A percentile compares a stretch with the other conserved stretches of the same genome.
Conservation (phyloP, 2,888 invertebrate genomes). For the Tipula lateralis region DNA sequence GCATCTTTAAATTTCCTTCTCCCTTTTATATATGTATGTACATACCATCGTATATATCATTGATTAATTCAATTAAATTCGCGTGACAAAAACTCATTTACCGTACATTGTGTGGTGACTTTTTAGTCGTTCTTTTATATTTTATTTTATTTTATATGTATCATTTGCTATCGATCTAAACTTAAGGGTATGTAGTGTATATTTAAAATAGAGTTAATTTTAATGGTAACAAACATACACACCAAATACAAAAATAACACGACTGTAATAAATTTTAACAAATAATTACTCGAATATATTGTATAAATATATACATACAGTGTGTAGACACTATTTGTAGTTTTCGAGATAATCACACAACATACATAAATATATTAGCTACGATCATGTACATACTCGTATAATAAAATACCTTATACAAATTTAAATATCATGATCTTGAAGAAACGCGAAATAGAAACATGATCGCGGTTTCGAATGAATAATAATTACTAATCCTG, state of each 20-base stretch:
- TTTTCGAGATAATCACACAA: background rate
- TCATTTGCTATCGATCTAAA: slow-evolving; percentile 19
- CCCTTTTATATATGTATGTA: too few species aligned
- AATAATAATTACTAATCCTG: background rate
- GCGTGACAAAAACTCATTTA: slow-evolving; percentile 13
- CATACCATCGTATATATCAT: background rate
- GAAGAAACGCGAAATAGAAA: background rate
- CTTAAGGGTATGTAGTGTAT: background rate
- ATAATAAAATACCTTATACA: background rate
- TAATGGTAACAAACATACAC: background rate
- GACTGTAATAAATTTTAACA: slow-evolving; percentile 11
- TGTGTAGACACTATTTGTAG: background rate
- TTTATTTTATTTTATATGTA: background rate
- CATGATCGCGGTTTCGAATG: background rate
- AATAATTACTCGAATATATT: background rate
- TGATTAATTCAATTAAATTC: slow-evolving; percentile 11
- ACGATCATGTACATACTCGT: background rate
- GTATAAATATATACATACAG: background rate
- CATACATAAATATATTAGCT: background rate
- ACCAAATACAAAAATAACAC: background rate
- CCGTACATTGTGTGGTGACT: background rate
- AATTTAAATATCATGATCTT: background rate
- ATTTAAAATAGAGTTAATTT: background rate
- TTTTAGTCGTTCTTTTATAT: background rate
- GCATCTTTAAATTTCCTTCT: background rate